Evolutionary conservation across 92 coral and sea anemone genomes (phyloP).

Genomic region (Zoanthus sociatus): DNA sequence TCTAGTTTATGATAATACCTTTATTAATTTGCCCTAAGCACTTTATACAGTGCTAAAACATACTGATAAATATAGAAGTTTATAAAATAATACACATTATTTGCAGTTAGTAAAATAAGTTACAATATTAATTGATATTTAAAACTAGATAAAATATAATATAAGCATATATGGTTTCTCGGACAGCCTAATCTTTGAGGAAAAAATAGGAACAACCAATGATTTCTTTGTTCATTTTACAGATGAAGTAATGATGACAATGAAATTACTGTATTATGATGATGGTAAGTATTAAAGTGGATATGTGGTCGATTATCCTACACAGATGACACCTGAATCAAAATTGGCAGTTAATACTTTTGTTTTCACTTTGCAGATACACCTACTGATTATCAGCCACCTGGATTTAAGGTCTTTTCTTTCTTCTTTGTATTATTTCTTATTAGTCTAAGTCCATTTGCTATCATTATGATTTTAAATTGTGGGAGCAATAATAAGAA

Average conservation of each 20-base stretch:
- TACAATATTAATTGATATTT: too few species aligned
- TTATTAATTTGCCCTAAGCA: too few species aligned
- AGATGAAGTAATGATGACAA: constrained; percentile 99
- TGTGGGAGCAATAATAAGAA: neutral
- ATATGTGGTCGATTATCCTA: neutral
- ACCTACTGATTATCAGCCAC: constrained; percentile 93
- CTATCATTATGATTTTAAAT: neutral
- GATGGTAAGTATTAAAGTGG: constrained; percentile 65
- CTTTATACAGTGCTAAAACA: too few species aligned
- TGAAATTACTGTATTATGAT: constrained; percentile 92
- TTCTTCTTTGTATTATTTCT: too few species aligned
- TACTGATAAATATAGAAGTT: too few species aligned
- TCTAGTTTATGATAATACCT: neutral
- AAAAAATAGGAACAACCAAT: neutral
- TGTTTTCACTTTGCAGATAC: constrained; percentile 68
- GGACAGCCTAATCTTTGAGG: neutral
- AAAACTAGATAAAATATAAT: too few species aligned
- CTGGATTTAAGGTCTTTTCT: constrained; percentile 89
- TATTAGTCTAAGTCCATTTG: neutral
- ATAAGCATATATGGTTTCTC: too few species aligned
- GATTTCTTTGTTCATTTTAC: neutral
- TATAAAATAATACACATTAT: too few species aligned
- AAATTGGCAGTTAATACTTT: neutral
- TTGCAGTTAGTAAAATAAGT: too few species aligned
- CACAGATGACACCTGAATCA: neutral